Conservation (phyloP, 2,888 invertebrate species). For the Tenthredo notha region DNA sequence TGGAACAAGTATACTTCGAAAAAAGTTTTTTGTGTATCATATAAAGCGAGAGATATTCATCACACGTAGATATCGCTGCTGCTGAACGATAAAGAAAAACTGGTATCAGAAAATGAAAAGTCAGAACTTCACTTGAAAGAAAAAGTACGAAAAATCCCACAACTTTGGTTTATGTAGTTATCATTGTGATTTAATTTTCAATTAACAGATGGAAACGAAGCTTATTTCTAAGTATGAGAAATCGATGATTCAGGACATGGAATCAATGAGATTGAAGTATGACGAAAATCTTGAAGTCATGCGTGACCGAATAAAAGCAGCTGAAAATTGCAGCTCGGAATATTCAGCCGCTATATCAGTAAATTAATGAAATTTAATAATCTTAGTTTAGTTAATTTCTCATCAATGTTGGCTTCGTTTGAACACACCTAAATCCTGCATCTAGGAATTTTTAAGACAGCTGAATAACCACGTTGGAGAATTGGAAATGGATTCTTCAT, state of each 20-base stretch:
- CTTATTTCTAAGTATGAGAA: conserved; percentile 56
- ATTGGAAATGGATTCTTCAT: conserved; percentile 51
- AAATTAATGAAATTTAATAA: not conserved
- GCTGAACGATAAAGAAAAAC: conserved; percentile 61
- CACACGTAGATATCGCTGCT: conserved; percentile 58
- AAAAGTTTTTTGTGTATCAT: not conserved
- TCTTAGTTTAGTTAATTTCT: not conserved
- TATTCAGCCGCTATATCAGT: conserved; percentile 60
- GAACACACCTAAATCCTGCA: not conserved
- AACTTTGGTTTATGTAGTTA: not conserved
- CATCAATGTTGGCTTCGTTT: not conserved
- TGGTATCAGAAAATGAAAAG: conserved; percentile 57
- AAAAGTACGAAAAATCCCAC: conserved; percentile 47
- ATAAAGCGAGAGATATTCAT: not conserved
- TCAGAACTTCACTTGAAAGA: conserved; percentile 55
- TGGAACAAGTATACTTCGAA: not conserved
- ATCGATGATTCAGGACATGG: conserved; percentile 58
- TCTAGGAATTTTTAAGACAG: conserved; percentile 60
- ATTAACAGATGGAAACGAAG: conserved; percentile 56
- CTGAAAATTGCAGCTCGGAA: conserved; percentile 56
- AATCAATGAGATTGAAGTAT: conserved; percentile 54
- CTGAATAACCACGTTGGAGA: conserved; percentile 56
- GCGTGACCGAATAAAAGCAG: conserved; percentile 54
- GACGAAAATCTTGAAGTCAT: conserved; percentile 54
- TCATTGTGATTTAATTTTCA: conserved; percentile 11